These are phyloP conservation scores for Eupsittula cactorum DNA, from an alignment of 2,113 vertebrate genomes.

Conservation along the genomic window DNA sequence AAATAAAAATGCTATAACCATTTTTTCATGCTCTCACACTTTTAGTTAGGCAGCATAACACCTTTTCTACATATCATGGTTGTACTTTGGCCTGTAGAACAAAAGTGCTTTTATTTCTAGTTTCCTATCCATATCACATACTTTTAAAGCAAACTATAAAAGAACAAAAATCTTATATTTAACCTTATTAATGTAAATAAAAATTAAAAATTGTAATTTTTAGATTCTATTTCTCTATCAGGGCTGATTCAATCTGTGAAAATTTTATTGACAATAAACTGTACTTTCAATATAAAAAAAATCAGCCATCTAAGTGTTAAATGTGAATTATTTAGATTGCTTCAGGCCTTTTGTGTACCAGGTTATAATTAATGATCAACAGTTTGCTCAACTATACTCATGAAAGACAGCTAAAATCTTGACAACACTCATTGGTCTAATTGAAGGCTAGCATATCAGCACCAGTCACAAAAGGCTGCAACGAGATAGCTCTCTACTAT, in stretches of 20 bases:
- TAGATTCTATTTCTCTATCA: not conserved
- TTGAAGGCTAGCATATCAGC: not conserved
- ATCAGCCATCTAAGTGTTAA: not conserved
- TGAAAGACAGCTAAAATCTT: not conserved
- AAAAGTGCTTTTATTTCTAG: not conserved
- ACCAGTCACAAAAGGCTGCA: not conserved
- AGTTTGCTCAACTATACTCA: not conserved
- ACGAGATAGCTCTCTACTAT: not conserved
- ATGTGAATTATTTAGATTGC: not conserved
- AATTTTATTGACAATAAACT: not conserved
- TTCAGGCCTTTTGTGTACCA: not conserved
- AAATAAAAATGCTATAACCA: not conserved
- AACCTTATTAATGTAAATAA: not conserved
- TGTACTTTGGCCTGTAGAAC: not conserved
- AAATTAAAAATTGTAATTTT: not conserved
- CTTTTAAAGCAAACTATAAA: not conserved
- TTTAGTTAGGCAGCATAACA: not conserved
- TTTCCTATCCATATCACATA: not conserved
- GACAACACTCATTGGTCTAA: not conserved
- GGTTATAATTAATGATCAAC: not conserved
- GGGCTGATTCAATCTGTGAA: not conserved
- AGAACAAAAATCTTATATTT: not conserved
- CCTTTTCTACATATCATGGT: not conserved
- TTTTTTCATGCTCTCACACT: not conserved
- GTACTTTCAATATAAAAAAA: not conserved